Conservation (phyloP, 2,888 invertebrate species). For the Argyra leucocephala region DNA sequence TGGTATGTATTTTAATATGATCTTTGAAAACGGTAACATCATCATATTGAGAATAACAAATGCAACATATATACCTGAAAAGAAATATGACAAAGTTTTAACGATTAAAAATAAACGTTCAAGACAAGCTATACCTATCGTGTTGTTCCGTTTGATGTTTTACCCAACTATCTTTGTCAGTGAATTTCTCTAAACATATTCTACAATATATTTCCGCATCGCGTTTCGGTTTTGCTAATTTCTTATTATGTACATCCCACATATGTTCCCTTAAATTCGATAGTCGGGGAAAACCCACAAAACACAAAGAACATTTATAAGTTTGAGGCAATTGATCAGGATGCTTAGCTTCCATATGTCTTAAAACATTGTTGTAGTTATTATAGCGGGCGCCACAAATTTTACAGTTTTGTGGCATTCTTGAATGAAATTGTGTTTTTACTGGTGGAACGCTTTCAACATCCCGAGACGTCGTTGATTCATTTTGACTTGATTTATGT, state of each 20-base stretch:
- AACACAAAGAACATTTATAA: constrained; percentile 41
- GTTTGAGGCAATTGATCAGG: constrained; percentile 43
- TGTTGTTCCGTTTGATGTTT: constrained; percentile 23
- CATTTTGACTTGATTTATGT: neutral
- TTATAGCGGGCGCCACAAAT: constrained; percentile 43
- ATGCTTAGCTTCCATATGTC: constrained; percentile 44
- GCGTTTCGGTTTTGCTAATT: constrained; percentile 20
- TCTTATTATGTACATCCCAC: constrained; percentile 37
- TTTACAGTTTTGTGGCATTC: constrained; percentile 42
- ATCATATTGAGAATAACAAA: constrained; percentile 23
- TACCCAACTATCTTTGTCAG: constrained; percentile 23
- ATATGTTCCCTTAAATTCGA: constrained; percentile 43
- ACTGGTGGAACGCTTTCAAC: neutral
- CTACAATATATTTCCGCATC: constrained; percentile 15
- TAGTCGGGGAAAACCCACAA: constrained; percentile 40
- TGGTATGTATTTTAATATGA: constrained; percentile 23
- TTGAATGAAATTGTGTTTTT: constrained; percentile 24
- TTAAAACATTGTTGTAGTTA: constrained; percentile 43
- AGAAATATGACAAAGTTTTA: neutral
- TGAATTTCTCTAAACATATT: constrained; percentile 20
- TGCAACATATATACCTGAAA: constrained; percentile 21
- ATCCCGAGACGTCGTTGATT: neutral
- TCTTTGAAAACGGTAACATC: constrained; percentile 22
- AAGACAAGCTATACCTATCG: neutral
- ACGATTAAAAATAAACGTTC: neutral